Conservation (phyloP, 2,113 vertebrate genomes). For the Sterrhoptilus dennistouni region DNA sequence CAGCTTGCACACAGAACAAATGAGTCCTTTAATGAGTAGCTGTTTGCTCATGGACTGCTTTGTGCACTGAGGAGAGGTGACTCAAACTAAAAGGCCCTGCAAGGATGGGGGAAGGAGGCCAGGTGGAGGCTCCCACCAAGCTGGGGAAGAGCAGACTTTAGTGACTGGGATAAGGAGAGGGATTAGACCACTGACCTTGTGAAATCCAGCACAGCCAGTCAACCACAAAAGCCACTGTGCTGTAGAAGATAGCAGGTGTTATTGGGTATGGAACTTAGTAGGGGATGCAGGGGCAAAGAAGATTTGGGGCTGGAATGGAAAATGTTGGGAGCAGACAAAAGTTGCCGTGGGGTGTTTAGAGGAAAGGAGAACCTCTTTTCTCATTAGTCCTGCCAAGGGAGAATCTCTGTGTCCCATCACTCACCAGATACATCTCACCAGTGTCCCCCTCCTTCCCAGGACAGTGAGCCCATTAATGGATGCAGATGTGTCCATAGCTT, state of each 20-base stretch:
- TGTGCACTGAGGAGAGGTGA: not conserved
- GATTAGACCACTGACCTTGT: not conserved
- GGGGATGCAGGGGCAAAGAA: not conserved
- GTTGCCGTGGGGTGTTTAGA: not conserved
- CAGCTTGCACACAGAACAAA: not conserved
- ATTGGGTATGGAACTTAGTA: not conserved
- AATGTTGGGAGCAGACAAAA: not conserved
- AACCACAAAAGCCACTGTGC: not conserved
- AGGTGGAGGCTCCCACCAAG: not conserved
- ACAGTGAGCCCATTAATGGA: rapidly evolving
- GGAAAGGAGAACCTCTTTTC: not conserved
- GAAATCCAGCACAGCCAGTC: not conserved
- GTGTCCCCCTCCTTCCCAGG: not conserved
- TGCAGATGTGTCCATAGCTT: not conserved
- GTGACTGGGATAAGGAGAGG: not conserved
- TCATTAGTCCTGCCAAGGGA: too few relatives aligned
- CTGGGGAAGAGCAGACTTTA: not conserved
- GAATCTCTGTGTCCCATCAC: not conserved
- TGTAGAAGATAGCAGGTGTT: not conserved
- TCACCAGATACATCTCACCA: not conserved
- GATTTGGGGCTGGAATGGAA: not conserved
- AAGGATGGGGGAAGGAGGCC: not conserved
- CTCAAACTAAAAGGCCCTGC: not conserved
- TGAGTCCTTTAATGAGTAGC: not conserved
- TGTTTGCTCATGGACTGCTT: not conserved